phyloP scores from a whole-genome alignment of 2,888 invertebrate species.

The Drosophila eohydei region DNA sequence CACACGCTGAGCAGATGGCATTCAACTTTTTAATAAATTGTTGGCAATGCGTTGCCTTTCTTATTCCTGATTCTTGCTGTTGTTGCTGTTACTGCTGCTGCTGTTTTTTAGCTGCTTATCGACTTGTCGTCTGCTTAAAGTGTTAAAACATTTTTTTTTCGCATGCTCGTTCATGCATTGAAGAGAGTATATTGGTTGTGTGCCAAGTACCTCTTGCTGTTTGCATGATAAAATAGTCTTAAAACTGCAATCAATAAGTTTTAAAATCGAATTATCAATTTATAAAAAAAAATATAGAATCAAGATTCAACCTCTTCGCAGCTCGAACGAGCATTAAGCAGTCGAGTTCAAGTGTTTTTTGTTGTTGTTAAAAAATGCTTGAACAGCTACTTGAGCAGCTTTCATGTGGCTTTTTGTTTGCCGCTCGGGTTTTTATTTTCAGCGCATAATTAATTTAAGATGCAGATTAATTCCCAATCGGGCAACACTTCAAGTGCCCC shows the following conservation, averaged over 20 bases:
- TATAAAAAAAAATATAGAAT: no score
- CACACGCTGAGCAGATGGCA: slow-evolving; percentile 53
- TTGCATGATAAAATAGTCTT: no score
- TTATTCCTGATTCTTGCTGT: slow-evolving; percentile 31
- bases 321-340: neutral
- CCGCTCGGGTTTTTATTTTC: slow-evolving; percentile 63
- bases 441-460: slow-evolving; percentile 75
- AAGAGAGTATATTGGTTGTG: neutral
- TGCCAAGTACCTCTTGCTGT: neutral
- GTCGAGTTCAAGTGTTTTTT: neutral
- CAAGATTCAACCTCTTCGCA: neutral
- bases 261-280: no score
- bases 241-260: no score
- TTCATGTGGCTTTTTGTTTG: slow-evolving; percentile 62
- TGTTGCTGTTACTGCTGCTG: slow-evolving; percentile 43
- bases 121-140: slow-evolving; percentile 71
- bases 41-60: slow-evolving; percentile 41
- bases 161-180: neutral
- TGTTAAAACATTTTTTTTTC: slow-evolving; percentile 61
- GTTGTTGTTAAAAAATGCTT: slow-evolving; percentile 27
- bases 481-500: slow-evolving; percentile 57
- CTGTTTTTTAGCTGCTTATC: slow-evolving; percentile 70
- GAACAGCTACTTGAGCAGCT: slow-evolving; percentile 68
- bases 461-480: slow-evolving; percentile 65
- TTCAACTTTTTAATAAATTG: slow-evolving; percentile 73